phyloP scores from a whole-genome alignment of 1,140 invertebrate genomes.

The Pseudachorutes palmiensis region DNA sequence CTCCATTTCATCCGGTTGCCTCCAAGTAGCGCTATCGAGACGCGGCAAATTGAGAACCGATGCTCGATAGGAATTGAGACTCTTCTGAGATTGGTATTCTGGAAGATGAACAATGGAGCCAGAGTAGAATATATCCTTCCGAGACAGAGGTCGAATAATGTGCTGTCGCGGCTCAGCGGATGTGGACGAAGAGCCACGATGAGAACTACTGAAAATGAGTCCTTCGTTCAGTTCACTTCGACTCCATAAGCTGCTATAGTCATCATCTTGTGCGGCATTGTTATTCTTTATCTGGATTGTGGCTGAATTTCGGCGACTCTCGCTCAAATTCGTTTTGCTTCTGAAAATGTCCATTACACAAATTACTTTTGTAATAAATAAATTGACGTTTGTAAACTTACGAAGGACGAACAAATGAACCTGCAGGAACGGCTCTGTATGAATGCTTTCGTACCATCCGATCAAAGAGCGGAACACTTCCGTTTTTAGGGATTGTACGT shows the following conservation, averaged over 20 bases:
- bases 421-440: slow-evolving; percentile 33
- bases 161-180: slow-evolving; percentile 50
- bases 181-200: slow-evolving; percentile 41
- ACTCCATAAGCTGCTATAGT: slow-evolving; percentile 34
- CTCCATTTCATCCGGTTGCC: slow-evolving; percentile 44
- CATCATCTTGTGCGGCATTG: slow-evolving; percentile 25
- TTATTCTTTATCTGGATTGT: not conserved
- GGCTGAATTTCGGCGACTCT: slow-evolving; percentile 22
- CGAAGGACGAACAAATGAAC: slow-evolving; percentile 2
- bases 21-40: not conserved
- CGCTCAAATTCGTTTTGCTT: slow-evolving; percentile 34
- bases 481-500: slow-evolving; percentile 63
- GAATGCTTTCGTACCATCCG: slow-evolving; percentile 47
- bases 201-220: slow-evolving; percentile 44
- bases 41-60: slow-evolving; percentile 68
- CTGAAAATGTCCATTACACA: not conserved
- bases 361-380: too few species aligned
- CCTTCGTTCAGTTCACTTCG: slow-evolving; percentile 36
- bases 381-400: not conserved
- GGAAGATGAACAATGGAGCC: slow-evolving; percentile 84
- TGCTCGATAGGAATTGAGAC: slow-evolving; percentile 74
- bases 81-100: slow-evolving; percentile 85
- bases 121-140: slow-evolving; percentile 97
- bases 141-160: slow-evolving; percentile 82
- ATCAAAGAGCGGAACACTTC: slow-evolving; percentile 78